Percentiles rank a stretch among this genome's conserved stretches.
phyloP scores from a whole-genome alignment of 2,888 invertebrate species.

The Hoplodrina blanda region DNA sequence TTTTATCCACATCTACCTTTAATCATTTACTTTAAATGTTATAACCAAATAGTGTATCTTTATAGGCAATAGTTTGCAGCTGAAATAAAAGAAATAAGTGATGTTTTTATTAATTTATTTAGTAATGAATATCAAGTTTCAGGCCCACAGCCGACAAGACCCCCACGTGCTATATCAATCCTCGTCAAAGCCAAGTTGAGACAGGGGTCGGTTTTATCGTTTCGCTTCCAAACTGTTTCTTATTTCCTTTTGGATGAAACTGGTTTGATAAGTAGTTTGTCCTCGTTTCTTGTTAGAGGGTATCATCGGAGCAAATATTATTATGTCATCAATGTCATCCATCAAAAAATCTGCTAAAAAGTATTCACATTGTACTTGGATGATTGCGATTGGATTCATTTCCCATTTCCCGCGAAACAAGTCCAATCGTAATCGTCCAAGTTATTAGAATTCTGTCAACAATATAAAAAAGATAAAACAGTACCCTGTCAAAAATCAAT shows the following conservation, averaged over 20 bases:
- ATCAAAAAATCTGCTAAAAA: not conserved
- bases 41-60: no score
- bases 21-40: no score
- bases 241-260: conserved; percentile 53
- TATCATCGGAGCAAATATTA: conserved; percentile 32
- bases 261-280: conserved; percentile 54
- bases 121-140: conserved; percentile 32
- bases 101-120: conserved; percentile 31
- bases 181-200: conserved; percentile 42
- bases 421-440: conserved; percentile 4
- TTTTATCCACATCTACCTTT: no score
- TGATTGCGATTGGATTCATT: no score
- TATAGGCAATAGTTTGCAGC: not conserved
- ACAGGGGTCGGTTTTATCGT: conserved; percentile 59
- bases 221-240: conserved; percentile 31
- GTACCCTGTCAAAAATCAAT: conserved; percentile 44
- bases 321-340: conserved; percentile 11
- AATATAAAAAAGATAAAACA: conserved; percentile 13
- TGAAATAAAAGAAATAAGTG: not conserved
- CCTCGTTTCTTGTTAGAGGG: conserved; percentile 47
- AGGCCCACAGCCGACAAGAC: conserved; percentile 17
- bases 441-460: conserved; percentile 23
- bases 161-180: conserved; percentile 43
- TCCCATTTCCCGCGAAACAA: not conserved
- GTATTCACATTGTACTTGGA: no score